Percentiles rank a stretch among this genome's conserved stretches.
These are phyloP conservation scores for Sebastolobus altivelis DNA, from an alignment of 2,797 vertebrate genomes.

Conservation along the genomic window DNA sequence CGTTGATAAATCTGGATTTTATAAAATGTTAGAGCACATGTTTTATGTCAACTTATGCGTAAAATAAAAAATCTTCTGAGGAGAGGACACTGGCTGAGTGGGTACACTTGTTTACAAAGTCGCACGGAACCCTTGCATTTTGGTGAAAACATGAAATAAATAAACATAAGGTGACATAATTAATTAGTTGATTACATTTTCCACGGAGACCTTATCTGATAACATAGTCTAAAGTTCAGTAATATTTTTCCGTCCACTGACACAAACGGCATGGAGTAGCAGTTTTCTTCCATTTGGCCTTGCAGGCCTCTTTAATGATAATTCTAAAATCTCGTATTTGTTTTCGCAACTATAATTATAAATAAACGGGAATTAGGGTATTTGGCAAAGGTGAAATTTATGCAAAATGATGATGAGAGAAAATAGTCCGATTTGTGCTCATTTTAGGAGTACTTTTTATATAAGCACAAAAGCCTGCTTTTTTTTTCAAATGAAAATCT, in stretches of 20 bases:
- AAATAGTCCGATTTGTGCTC: not conserved
- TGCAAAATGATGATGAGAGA: not conserved
- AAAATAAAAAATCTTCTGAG: not conserved
- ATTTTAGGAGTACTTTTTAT: not conserved
- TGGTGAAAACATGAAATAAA: not conserved
- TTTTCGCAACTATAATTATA: conserved; percentile 8
- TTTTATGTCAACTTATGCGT: not conserved
- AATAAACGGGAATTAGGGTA: not conserved
- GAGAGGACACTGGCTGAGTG: not conserved
- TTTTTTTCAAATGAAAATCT: not conserved
- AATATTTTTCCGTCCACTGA: not conserved
- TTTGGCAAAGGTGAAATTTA: not conserved
- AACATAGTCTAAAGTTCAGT: not conserved
- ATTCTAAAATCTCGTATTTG: not conserved
- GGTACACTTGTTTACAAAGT: not conserved
- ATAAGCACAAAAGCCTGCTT: not conserved
- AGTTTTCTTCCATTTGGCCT: conserved; percentile 44
- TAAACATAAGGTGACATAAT: not conserved
- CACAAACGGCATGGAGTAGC: not conserved
- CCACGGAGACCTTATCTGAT: not conserved
- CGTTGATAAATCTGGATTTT: not conserved
- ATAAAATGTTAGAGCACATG: not conserved
- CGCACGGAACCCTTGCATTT: not conserved
- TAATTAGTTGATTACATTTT: not conserved
- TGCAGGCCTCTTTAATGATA: conserved; percentile 34